A percentile compares a stretch with the other conserved stretches of the same genome.
Conservation (phyloP, 2,797 vertebrate genomes). For the Rhinoraja longicauda region DNA sequence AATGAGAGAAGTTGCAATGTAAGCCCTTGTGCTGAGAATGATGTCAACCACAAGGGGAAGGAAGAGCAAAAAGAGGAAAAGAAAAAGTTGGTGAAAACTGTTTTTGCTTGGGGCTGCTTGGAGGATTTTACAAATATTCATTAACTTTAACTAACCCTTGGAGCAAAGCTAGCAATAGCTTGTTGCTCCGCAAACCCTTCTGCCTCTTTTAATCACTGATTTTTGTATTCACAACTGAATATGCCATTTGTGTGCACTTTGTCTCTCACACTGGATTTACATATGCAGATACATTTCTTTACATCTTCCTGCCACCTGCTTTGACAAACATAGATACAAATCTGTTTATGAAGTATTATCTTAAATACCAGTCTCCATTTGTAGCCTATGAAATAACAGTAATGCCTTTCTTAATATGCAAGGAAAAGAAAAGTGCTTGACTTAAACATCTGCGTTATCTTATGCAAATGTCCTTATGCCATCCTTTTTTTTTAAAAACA, state of each 20-base stretch:
- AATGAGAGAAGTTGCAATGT: not conserved
- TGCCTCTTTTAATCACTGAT: not conserved
- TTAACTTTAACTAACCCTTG: not conserved
- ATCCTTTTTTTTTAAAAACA: not conserved
- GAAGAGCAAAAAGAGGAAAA: slow-evolving; percentile 22
- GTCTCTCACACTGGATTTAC: not conserved
- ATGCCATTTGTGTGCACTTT: not conserved
- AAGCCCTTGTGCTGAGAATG: slow-evolving; percentile 23
- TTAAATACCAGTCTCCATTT: not conserved
- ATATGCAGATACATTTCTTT: not conserved
- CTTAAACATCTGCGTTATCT: not conserved
- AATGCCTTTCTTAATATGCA: not conserved
- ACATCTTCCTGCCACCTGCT: not conserved
- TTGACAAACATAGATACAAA: not conserved
- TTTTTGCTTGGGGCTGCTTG: not conserved
- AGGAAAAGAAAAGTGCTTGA: not conserved
- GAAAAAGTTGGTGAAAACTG: slow-evolving; percentile 32
- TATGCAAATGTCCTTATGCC: not conserved
- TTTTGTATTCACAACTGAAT: not conserved
- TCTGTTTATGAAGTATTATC: not conserved
- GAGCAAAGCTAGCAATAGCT: not conserved
- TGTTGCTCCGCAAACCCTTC: not conserved
- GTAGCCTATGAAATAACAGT: not conserved
- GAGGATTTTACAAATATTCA: slow-evolving; percentile 3
- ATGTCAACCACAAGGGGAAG: slow-evolving; percentile 5